These are phyloP conservation scores for Delphinapterus leucas DNA, from an alignment of 2,113 vertebrate genomes.

Conservation along the genomic window DNA sequence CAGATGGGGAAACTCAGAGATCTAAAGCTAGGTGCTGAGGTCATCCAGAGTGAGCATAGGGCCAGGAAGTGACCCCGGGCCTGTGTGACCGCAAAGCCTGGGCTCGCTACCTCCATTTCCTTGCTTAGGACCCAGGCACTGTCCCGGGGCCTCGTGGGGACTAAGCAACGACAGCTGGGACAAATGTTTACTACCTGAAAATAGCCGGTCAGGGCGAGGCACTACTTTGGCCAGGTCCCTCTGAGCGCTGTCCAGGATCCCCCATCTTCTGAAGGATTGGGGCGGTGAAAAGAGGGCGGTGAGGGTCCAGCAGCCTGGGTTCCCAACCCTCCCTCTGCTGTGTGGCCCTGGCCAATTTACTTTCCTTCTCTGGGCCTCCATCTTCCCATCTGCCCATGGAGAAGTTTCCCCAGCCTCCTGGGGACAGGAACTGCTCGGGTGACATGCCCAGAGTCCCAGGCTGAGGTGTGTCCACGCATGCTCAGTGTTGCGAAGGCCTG, in stretches of 20 bases:
- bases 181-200: fast-evolving
- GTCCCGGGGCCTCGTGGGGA: fast-evolving
- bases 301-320: fast-evolving
- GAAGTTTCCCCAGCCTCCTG: background rate
- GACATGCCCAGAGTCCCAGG: fast-evolving
- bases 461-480: fast-evolving
- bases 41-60: background rate
- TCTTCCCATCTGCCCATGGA: background rate
- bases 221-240: no score
- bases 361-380: background rate
- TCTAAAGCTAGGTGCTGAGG: background rate
- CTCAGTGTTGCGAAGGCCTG: background rate
- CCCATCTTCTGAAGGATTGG: background rate
- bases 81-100: no score
- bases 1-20: background rate
- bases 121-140: background rate
- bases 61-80: background rate
- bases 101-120: no score
- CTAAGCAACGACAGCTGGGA: fast-evolving
- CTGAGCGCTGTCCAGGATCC: fast-evolving
- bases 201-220: fast-evolving
- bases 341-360: background rate
- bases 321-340: background rate
- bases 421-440: background rate
- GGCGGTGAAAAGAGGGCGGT: fast-evolving